Evolutionary conservation across 2,113 vertebrate genomes (phyloP).

Genomic region (Desmodus rotundus): DNA sequence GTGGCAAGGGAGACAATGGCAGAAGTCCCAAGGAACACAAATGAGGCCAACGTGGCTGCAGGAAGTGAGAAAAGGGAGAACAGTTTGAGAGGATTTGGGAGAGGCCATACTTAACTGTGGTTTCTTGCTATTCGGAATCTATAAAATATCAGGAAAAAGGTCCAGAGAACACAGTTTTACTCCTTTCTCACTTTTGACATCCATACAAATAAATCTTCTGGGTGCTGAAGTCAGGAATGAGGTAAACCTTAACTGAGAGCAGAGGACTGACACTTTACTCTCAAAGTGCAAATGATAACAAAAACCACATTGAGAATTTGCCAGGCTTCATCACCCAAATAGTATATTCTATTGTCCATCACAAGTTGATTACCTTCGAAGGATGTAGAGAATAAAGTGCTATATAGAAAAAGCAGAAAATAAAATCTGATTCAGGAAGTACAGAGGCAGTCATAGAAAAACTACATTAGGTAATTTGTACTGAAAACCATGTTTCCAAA

Average conservation of each 20-base stretch:
- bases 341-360: background rate
- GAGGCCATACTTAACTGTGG: background rate
- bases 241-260: background rate
- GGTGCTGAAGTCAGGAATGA: background rate
- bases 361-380: conserved; percentile 36
- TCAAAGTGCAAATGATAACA: background rate
- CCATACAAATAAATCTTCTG: background rate
- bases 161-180: background rate
- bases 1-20: background rate
- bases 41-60: background rate
- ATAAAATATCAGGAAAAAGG: background rate
- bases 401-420: conserved; percentile 13
- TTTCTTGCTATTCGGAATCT: background rate
- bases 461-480: conserved; percentile 26
- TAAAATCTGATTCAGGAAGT: conserved; percentile 23
- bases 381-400: conserved; percentile 2
- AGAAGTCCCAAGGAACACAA: background rate
- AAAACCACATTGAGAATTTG: background rate
- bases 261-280: background rate
- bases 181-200: background rate
- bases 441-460: background rate
- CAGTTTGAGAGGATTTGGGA: background rate
- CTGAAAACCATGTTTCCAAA: conserved; percentile 42
- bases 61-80: background rate
- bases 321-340: background rate